Base-by-base conservation (phyloP, 2,888 invertebrate genomes). In the Laothoe populi region DNA sequence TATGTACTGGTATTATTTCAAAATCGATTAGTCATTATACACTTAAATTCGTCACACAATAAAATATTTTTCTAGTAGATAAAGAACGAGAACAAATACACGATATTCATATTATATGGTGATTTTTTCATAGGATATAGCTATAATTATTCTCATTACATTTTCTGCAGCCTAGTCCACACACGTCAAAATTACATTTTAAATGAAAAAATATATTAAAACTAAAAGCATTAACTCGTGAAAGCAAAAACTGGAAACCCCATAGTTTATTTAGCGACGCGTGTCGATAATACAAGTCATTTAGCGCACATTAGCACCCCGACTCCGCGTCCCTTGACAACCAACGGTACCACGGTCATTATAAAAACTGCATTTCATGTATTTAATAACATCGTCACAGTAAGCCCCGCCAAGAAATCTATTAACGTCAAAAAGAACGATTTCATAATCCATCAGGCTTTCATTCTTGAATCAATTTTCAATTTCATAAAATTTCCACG, bases 361-460 rank as follows among this genome's bases (percentile, higher is more conserved):
- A 87, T 80, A 84, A 90, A 91, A 92, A 89, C 80, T 88, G 91
- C 92, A 90, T 90, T 82, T 92, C 91, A 91, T 79, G 89, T 87
- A 87, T 89, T 89, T 88, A 92, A 92, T 90, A 90, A 88, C 83
- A 79, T 82, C 85, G 81, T 86, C 86, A 81, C 73, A 74, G 75
- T 81, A 73, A 81, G 83, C 86, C 88, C 87, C 75, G 81, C 80
- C 77, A 79, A 84, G 81, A 86, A 87, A 88, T 86, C 90, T 88
- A 90, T 92, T 90, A 90, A 83, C 86, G 92, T 90, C 88, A 84
- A 79, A 79, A 82, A 71, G 81, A 75, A 78, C 80, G 78, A 80
- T 85, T 83, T 80, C 76, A 80, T 83, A 87, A 90, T 91, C 85
- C 78, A 89, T 90, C 83, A 82, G 80, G 73, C 63, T 68, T 74